phyloP scores from a whole-genome alignment of 2,113 vertebrate species.

The Chamaetylas fuelleborni region DNA sequence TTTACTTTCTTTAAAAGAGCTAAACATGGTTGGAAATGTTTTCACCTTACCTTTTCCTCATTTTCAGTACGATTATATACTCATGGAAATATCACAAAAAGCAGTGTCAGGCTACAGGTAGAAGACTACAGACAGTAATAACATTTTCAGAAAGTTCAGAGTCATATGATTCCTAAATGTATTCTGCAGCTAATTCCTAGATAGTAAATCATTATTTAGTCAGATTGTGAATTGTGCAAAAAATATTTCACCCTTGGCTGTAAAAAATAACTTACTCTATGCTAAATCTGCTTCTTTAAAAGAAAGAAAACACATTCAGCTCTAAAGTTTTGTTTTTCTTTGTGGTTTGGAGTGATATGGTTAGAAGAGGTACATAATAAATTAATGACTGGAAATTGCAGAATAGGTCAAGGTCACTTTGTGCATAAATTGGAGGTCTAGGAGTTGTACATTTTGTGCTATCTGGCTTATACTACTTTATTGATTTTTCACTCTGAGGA shows the following conservation, averaged over 20 bases:
- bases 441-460: slow-evolving; percentile 34
- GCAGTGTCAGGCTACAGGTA: background rate
- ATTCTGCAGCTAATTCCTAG: background rate
- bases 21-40: background rate
- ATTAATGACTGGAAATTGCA: slow-evolving; percentile 62
- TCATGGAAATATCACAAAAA: background rate
- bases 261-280: background rate
- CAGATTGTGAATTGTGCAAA: background rate
- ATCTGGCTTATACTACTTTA: slow-evolving; percentile 41
- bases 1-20: background rate
- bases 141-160: background rate
- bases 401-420: slow-evolving; percentile 60
- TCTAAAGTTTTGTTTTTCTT: slow-evolving; percentile 30
- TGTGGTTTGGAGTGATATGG: background rate
- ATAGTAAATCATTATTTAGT: background rate
- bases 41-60: background rate
- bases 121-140: background rate
- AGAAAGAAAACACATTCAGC: slow-evolving; percentile 10
- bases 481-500: slow-evolving; percentile 53
- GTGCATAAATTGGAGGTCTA: slow-evolving; percentile 27
- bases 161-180: background rate
- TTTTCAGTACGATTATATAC: background rate
- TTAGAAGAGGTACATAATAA: slow-evolving; percentile 17
- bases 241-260: background rate
- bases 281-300: background rate